Evolutionary conservation across 1,140 invertebrate genomes (phyloP), one percentile per base, ranked within the genome.

Genomic region (Leucophenga varia): DNA sequence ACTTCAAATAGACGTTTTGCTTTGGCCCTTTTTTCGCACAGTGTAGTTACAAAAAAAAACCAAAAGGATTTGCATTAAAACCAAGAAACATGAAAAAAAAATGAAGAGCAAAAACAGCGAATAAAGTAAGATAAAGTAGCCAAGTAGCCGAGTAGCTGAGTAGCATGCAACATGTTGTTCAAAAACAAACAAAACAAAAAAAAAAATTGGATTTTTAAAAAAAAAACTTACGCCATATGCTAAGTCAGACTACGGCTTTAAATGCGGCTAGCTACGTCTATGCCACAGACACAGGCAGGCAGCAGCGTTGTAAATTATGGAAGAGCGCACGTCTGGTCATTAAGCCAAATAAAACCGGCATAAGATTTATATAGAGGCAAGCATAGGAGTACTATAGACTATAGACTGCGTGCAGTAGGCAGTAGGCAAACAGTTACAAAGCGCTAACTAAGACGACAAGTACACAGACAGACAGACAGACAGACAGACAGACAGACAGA

Each of bases 271-370:
- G n/a, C n/a, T n/a, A n/a, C n/a, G n/a, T n/a, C n/a, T n/a, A n/a
- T n/a, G n/a, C n/a, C 47, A 35, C 49, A 55, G 61, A 57, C 56
- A 39, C 50, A 52, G 43, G 45, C 52, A 54, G 10, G 31, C 21
- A 20, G 40, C 30, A 7, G 34, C 40, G 49, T 57, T 47, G 65
- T 71, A 71, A 71, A 71, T 71, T 71, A 71, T 67, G 58, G 56
- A 64, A 55, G 54, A 46, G 63, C 64, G 67, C 68, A 71, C 68
- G 68, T 71, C 68, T 71, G 67, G 68, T 71, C 68, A 71, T 71
- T 71, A 71, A 71, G 68, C 68, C 67, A 71, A 71, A 71, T 71
- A 71, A 71, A 71, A 71, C 68, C 68, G 59, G 60, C 68, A 50
- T 56, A 71, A 71, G 68, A 71, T 71, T 71, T 71, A 71, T 71